Conservation (phyloP, 1,140 invertebrate genomes). For the Drosophila trapezifrons region DNA sequence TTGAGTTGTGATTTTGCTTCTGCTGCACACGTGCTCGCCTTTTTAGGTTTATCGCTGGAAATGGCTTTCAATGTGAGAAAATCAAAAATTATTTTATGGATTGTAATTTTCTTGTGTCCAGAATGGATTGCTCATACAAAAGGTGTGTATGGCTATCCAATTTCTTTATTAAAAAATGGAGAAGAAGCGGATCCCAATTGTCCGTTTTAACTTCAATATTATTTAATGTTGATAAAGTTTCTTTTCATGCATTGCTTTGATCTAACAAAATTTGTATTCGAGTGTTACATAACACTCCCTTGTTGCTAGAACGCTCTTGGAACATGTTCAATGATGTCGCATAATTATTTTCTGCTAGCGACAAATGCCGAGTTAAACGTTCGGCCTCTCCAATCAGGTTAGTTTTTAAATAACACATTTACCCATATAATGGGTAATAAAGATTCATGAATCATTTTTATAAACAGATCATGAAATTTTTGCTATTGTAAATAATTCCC, state of each 20-base stretch:
- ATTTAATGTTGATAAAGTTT: not conserved
- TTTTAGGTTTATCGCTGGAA: not conserved
- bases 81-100: not conserved
- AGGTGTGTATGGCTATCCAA: not conserved
- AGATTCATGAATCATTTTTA: slow-evolving; percentile 15
- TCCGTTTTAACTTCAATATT: not conserved
- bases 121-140: not conserved
- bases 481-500: too few relatives aligned
- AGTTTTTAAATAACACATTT: slow-evolving; percentile 3
- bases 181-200: not conserved
- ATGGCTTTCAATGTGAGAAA: not conserved
- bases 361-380: slow-evolving; percentile 1
- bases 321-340: not conserved
- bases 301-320: not conserved
- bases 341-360: slow-evolving; percentile 1
- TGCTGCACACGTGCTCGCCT: not conserved
- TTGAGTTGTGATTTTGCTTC: not conserved
- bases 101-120: not conserved
- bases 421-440: not conserved
- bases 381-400: not conserved
- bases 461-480: not conserved
- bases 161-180: not conserved
- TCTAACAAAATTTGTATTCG: too few relatives aligned
- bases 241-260: not conserved
- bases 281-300: too few relatives aligned